Evolutionary conservation across 2,113 vertebrate genomes (phyloP), one percentile per base, ranked within the genome.

Genomic region (Oryctolagus cuniculus): DNA sequence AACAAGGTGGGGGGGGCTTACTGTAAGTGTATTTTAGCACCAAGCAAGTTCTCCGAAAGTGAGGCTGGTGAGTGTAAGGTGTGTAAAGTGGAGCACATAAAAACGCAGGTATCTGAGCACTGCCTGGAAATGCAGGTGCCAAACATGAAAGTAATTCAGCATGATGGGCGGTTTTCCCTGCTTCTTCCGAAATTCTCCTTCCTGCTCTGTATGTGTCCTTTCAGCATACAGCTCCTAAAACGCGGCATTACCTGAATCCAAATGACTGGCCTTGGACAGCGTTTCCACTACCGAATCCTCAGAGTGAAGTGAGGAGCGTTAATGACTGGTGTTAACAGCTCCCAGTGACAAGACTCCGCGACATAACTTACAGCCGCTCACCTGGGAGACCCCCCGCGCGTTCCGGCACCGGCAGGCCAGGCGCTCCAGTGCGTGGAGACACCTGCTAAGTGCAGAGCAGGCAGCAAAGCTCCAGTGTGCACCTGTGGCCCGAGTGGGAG

Each of bases 311-410:
- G 63, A 85, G 49, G 29, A 70, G 72, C n/a, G n/a, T 61, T 58
- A 89, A 77, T 75, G 70, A 64, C 55, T n/a, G 34, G 17, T 38
- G 55, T 53, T 70, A 38, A 90, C 51, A 44, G n/a, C 61, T 70
- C 66, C 69, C 85, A 79, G 74, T 79, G 83, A 2, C 19, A 25
- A 82, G 87, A 90, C 66, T 61, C 21, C 17, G 74, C 49, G 25
- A 83, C n/a, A 75, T 19, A 87, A 81, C 55, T 79, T 94, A 83
- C 91, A 88, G 94, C 44, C 19, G 31, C 53, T 93, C 94, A 91
- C 36, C 51, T 58, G 38, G 72, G 61, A 87, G 64, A 96, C 44
- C 7, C 44, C 44, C 44, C 7, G 44, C 44, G 44, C 6, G 44
- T 44, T 44, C 44, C 7, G 44, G 44, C 44, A 44, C 44, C 7